These are phyloP conservation scores for Drosophila albomicans DNA, from an alignment of 1,140 invertebrate species.

Conservation along the genomic window DNA sequence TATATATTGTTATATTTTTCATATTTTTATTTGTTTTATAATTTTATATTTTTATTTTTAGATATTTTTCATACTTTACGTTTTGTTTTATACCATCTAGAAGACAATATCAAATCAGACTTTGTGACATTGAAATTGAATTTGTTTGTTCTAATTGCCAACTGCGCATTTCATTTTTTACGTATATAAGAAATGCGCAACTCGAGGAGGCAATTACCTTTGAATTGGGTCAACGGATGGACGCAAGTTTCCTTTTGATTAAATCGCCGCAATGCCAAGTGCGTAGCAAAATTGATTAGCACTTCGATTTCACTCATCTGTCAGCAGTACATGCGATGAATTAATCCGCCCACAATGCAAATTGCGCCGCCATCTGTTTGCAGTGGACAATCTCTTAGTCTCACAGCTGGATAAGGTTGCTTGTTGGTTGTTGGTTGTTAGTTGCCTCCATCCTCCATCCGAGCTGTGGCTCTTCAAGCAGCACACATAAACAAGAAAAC, in stretches of 20 bases:
- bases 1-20: too few relatives aligned
- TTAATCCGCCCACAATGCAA: slow-evolving; percentile 67
- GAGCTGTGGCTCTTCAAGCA: slow-evolving; percentile 1
- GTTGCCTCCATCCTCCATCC: not conserved
- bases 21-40: too few relatives aligned
- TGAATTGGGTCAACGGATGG: not conserved
- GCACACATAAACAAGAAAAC: slow-evolving; percentile 5
- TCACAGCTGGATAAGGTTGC: slow-evolving; percentile 56
- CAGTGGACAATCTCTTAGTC: slow-evolving; percentile 46
- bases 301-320: slow-evolving; percentile 25
- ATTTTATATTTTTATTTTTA: too few relatives aligned
- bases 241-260: not conserved
- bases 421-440: not conserved
- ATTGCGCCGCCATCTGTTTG: slow-evolving; percentile 43
- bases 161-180: not conserved
- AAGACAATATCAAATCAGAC: too few relatives aligned
- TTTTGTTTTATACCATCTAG: not conserved
- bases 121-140: not conserved
- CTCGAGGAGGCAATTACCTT: not conserved
- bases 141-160: slow-evolving; percentile 2
- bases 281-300: slow-evolving; percentile 35
- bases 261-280: not conserved
- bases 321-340: slow-evolving; percentile 56
- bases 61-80: too few relatives aligned
- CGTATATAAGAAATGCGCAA: not conserved